phyloP scores from a whole-genome alignment of 1,140 invertebrate genomes.

The Melipona quadrifasciata region DNA sequence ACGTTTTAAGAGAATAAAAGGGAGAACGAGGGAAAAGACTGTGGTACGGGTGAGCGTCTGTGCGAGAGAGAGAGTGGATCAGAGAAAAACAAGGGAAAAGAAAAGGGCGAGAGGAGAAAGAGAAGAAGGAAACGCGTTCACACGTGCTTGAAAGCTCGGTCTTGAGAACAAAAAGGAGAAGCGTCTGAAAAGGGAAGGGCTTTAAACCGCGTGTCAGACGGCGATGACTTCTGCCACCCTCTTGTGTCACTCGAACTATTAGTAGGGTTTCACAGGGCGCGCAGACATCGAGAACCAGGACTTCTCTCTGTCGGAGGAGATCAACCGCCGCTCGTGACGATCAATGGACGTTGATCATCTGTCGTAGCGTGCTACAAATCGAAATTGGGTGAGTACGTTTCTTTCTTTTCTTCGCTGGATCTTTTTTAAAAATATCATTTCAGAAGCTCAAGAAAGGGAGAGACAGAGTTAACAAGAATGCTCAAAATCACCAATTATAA shows the following conservation, averaged over 20 bases:
- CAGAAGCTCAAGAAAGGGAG: no score
- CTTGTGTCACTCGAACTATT: slow-evolving; percentile 43
- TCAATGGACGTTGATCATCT: slow-evolving; percentile 7
- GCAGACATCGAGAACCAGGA: background rate
- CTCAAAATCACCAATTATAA: no score
- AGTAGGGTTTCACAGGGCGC: slow-evolving; percentile 25
- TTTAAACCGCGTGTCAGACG: slow-evolving; percentile 49
- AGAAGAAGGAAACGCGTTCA: slow-evolving; percentile 27
- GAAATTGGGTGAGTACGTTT: no score
- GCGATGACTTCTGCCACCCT: slow-evolving; percentile 49
- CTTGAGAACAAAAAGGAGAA: slow-evolving; percentile 48
- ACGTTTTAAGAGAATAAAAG: slow-evolving; percentile 49
- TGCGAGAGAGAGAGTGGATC: background rate
- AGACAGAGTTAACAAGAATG: no score
- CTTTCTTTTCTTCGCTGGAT: no score
- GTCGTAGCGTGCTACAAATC: no score
- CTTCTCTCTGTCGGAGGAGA: background rate
- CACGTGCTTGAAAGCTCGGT: slow-evolving; percentile 45
- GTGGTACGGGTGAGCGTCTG: background rate
- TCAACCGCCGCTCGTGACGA: background rate
- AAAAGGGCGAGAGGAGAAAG: background rate
- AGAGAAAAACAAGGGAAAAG: background rate
- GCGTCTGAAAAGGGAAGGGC: slow-evolving; percentile 6
- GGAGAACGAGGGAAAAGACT: background rate
- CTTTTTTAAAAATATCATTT: no score